Base-by-base conservation (phyloP, 1,140 invertebrate species). In the Drosophila quadrilineata region DNA sequence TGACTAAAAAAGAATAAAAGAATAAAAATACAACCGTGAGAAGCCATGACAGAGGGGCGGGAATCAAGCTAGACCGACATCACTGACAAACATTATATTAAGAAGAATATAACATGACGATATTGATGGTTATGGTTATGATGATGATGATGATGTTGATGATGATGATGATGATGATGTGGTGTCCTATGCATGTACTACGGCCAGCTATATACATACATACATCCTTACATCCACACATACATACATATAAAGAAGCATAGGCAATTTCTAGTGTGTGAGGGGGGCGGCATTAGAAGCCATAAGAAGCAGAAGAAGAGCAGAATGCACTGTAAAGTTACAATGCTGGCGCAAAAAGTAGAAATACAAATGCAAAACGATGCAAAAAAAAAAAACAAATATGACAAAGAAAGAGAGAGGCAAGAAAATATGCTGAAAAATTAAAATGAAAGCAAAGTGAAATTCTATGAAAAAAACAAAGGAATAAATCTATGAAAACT, bases 241-340 rank as follows among this genome's bases (percentile, higher is more conserved):
- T n/a, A n/a, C n/a, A n/a, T n/a, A n/a, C n/a, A 41, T 63, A 43
- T 9, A 29, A 54, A 43, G 36, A 26, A 57, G 36, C 35, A 28
- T 91, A 90, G 91, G 91, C 91, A 33, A 91, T 93, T 92, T 93
- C 92, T 92, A 93, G 91, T 35, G 52, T 53, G 60, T 45, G 53
- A 69, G 45, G 36, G 14, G 46, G 41, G 41, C 19, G 24, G 36
- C 43, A 50, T 60, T 41, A 52, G 35, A 92, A 90, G 92, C 92
- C 90, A 92, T 91, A 91, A 38, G 41, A 60, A 67, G 17, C 24
- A 59, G 26, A 68, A 36, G 12, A 46, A 31, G 26, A 6, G 14
- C 3, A 10, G 3, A 40, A 33, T 28, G n/a, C n/a, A n/a, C n/a
- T n/a, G n/a, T n/a, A 90, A 90, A 92, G 92, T 91, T 6, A 52